phyloP scores from a whole-genome alignment of 2,797 vertebrate species.

The Neoniphon sammara region DNA sequence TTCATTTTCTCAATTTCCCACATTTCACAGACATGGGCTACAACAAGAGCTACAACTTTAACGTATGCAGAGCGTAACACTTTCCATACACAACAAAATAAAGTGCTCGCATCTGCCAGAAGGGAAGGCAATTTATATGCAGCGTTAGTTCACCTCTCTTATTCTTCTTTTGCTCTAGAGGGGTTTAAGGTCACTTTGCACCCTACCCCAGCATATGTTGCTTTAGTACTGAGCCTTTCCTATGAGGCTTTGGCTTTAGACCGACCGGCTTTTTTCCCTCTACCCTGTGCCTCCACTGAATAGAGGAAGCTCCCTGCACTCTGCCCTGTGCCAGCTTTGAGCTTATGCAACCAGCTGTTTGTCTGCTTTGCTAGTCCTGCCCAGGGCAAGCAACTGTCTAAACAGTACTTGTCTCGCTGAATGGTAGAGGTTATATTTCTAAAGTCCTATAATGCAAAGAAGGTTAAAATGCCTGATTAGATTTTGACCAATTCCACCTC shows the following conservation, averaged over 20 bases:
- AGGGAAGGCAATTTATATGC: not conserved
- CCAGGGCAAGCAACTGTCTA: constrained; percentile 77
- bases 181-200: constrained; percentile 17
- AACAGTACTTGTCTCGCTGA: constrained; percentile 64
- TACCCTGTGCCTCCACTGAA: constrained; percentile 31
- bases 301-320: constrained; percentile 29
- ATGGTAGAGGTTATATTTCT: constrained; percentile 58
- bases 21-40: too few species aligned
- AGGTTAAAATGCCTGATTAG: constrained; percentile 36
- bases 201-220: not conserved
- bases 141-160: constrained; percentile 2
- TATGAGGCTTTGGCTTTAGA: not conserved
- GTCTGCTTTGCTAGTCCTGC: constrained; percentile 51
- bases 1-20: too few species aligned
- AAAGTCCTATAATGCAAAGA: constrained; percentile 61
- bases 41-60: too few species aligned
- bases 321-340: constrained; percentile 48
- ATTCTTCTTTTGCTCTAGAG: not conserved
- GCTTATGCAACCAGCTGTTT: constrained; percentile 67
- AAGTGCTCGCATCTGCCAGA: too few species aligned
- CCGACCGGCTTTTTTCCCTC: constrained; percentile 15
- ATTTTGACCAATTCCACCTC: constrained; percentile 41
- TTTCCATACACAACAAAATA: too few species aligned
- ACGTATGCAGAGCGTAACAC: too few species aligned
- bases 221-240: constrained; percentile 17